These are phyloP conservation scores for Sphaeridia pumilis DNA, from an alignment of 2,888 invertebrate species.

Conservation along the genomic window DNA sequence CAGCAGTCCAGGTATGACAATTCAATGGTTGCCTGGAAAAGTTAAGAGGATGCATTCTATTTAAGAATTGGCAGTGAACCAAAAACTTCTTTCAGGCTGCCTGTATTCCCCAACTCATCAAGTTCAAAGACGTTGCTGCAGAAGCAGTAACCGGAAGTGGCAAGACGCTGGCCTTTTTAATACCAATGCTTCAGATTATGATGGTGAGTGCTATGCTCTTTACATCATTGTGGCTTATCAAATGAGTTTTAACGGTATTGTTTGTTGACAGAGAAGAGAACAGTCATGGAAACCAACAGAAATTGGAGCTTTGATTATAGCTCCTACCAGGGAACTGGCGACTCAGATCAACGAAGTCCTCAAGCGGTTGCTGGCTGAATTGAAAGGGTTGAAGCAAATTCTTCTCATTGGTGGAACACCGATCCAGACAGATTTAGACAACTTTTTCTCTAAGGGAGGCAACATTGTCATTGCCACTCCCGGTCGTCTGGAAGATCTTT, in stretches of 20 bases:
- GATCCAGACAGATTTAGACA: conserved; percentile 60
- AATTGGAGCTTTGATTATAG: conserved; percentile 79
- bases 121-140: conserved; percentile 90
- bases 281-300: conserved; percentile 57
- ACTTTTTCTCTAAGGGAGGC: conserved; percentile 55
- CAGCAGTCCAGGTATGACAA: conserved; percentile 47
- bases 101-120: conserved; percentile 73
- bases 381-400: conserved; percentile 38
- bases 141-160: conserved; percentile 99
- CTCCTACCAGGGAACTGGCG: conserved; percentile 92
- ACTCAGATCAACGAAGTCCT: conserved; percentile 68
- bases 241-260: not conserved
- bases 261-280: conserved; percentile 39
- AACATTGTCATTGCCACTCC: conserved; percentile 91
- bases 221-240: not conserved
- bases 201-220: conserved; percentile 38
- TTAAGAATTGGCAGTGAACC: not conserved
- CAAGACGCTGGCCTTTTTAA: conserved; percentile 89
- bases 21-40: not conserved
- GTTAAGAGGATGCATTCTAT: conserved; percentile 4
- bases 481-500: conserved; percentile 77
- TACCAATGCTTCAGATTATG: conserved; percentile 81
- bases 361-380: conserved; percentile 42
- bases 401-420: conserved; percentile 64
- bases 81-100: conserved; percentile 51